These are phyloP conservation scores for Leuciscus waleckii DNA, from an alignment of 2,797 vertebrate species.

Conservation along the genomic window DNA sequence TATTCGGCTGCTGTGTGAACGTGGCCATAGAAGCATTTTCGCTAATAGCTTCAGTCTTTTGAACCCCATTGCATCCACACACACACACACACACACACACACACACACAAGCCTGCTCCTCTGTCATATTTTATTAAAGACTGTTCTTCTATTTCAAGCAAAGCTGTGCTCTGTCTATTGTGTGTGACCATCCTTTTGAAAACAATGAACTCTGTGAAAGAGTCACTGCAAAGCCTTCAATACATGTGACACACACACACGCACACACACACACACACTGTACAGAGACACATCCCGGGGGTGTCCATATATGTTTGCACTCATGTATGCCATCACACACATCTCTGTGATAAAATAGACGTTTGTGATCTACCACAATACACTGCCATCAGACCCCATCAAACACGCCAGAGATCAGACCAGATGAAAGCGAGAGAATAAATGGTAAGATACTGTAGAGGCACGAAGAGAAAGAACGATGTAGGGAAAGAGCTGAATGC, in stretches of 20 bases:
- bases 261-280: not conserved
- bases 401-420: not conserved
- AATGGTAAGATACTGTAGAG: constrained; percentile 3
- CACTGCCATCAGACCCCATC: constrained; percentile 3
- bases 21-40: not conserved
- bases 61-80: not conserved
- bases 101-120: not conserved
- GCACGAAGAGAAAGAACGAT: no score
- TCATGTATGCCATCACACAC: constrained; percentile 16
- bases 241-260: not conserved
- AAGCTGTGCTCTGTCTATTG: constrained; percentile 11
- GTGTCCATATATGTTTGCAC: constrained; percentile 18
- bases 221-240: not conserved
- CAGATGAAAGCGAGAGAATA: constrained; percentile 7
- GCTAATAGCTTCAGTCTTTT: not conserved
- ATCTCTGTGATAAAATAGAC: constrained; percentile 20
- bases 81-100: no score
- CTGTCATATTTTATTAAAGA: constrained; percentile 36
- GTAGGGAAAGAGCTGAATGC: not conserved
- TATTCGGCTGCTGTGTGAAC: not conserved
- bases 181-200: constrained; percentile 29
- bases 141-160: constrained; percentile 4
- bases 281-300: not conserved
- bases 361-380: constrained; percentile 26
- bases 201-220: not conserved